Conservation (phyloP, 2,888 invertebrate genomes). For the Metacarcinus magister region DNA sequence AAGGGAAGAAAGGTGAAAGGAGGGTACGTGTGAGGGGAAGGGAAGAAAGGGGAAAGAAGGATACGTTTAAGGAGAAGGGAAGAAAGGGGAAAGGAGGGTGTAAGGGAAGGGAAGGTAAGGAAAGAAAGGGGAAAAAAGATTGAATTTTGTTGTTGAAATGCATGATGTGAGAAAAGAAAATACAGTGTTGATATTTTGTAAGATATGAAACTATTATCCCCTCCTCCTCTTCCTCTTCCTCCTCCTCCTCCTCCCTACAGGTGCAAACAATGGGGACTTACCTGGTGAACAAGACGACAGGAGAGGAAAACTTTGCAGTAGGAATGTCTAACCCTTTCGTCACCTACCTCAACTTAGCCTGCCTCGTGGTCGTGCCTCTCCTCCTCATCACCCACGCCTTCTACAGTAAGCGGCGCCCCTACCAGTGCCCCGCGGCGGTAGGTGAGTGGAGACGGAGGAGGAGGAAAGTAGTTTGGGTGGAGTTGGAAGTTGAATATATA, state of each 20-base stretch:
- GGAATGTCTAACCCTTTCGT: conserved; percentile 80
- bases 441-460: conserved; percentile 40
- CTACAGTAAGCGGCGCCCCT: conserved; percentile 48
- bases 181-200: no score
- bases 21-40: not conserved
- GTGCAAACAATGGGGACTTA: conserved; percentile 72
- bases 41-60: no score
- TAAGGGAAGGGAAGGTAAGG: no score
- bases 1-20: not conserved
- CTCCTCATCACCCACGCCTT: conserved; percentile 75
- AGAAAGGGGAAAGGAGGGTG: not conserved
- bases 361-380: conserved; percentile 50
- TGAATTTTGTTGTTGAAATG: no score
- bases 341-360: conserved; percentile 78
- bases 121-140: no score
- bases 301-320: conserved; percentile 61
- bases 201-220: not conserved
- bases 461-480: not conserved
- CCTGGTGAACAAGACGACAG: conserved; percentile 55
- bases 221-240: not conserved
- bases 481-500: not conserved
- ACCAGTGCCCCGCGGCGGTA: not conserved
- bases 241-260: conserved; percentile 32
- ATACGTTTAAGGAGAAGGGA: not conserved
- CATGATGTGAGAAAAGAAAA: no score